Evolutionary conservation across 2,797 vertebrate genomes (phyloP).

Genomic region (Danio kyathit): DNA sequence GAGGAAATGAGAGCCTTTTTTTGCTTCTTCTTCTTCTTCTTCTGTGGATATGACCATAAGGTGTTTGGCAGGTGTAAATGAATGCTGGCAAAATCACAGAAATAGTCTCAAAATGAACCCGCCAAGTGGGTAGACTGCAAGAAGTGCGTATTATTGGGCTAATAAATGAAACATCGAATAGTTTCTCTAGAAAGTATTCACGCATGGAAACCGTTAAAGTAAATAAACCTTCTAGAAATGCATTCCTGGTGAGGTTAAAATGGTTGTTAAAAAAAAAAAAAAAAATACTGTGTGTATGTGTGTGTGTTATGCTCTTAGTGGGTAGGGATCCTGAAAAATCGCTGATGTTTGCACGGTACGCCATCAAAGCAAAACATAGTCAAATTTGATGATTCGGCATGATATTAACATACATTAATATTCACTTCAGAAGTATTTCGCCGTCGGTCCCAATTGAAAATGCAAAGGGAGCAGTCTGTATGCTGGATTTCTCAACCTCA

Average conservation of each 20-base stretch:
- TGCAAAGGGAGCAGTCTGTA: conserved; percentile 66
- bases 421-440: conserved; percentile 73
- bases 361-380: conserved; percentile 65
- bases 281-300: background rate
- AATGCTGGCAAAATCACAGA: conserved; percentile 10
- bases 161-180: background rate
- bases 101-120: background rate
- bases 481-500: conserved; percentile 29
- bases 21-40: background rate
- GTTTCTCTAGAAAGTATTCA: background rate
- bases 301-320: conserved; percentile 1
- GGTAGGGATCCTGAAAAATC: conserved; percentile 54
- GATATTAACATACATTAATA: conserved; percentile 72
- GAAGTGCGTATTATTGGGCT: background rate
- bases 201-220: background rate
- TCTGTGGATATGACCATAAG: background rate
- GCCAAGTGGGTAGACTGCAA: background rate
- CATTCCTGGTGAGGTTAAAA: conserved; percentile 8
- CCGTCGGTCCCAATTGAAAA: conserved; percentile 73
- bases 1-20: conserved; percentile 17
- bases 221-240: background rate
- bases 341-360: conserved; percentile 69
- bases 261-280: background rate
- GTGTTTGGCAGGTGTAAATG: conserved; percentile 25
- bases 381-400: conserved; percentile 71